Evolutionary conservation across 2,113 vertebrate species (phyloP).

Genomic region (Morone chrysops): DNA sequence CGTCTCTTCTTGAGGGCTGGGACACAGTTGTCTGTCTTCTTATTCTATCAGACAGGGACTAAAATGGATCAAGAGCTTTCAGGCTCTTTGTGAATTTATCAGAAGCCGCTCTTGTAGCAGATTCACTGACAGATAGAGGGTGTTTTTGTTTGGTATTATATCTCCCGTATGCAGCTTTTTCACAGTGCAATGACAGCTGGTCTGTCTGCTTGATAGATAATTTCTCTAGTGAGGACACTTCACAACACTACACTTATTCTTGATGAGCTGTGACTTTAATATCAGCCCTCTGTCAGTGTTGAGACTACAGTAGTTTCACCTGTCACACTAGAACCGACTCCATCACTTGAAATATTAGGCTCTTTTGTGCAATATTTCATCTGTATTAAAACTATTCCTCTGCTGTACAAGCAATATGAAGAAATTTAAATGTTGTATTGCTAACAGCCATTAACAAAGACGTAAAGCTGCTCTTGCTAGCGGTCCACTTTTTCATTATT

Average conservation of each 20-base stretch:
- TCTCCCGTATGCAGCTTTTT: constrained; percentile 34
- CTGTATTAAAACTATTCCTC: background rate
- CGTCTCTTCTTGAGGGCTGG: constrained; percentile 29
- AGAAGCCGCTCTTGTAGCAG: constrained; percentile 33
- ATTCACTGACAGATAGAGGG: constrained; percentile 36
- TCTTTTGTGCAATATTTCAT: background rate
- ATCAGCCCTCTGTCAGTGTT: constrained; percentile 29
- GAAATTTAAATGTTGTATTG: background rate
- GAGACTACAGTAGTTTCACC: constrained; percentile 2
- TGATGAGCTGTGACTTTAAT: constrained; percentile 45
- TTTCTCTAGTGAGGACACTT: constrained; percentile 35
- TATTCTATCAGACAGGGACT: constrained; percentile 48
- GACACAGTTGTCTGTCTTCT: constrained; percentile 50
- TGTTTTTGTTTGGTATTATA: constrained; percentile 18
- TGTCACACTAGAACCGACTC: constrained; percentile 10
- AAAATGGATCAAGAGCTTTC: constrained; percentile 49
- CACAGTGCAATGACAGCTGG: constrained; percentile 27
- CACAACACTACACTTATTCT: constrained; percentile 16
- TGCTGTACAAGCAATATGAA: background rate
- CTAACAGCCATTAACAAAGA: background rate
- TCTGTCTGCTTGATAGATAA: constrained; percentile 36
- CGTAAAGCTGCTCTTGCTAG: background rate
- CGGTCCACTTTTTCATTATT: background rate
- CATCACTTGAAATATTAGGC: background rate
- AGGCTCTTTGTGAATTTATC: constrained; percentile 49